These are phyloP conservation scores for Coracopsis vasa DNA, from an alignment of 2,113 vertebrate genomes.

Conservation along the genomic window DNA sequence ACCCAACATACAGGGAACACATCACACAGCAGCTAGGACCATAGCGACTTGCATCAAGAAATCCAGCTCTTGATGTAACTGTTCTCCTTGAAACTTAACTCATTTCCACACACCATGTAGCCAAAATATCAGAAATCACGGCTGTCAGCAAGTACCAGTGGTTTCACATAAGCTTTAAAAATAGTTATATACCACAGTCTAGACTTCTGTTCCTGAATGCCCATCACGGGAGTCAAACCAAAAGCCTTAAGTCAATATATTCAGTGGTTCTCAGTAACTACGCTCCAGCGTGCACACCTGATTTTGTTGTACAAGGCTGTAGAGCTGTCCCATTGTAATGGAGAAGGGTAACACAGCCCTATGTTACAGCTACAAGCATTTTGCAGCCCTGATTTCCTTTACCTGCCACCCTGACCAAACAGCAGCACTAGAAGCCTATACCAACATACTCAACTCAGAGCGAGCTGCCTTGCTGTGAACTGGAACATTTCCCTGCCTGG, in stretches of 20 bases:
- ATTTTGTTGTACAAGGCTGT: not conserved
- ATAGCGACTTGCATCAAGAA: not conserved
- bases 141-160: not conserved
- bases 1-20: not conserved
- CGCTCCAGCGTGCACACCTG: not conserved
- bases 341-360: not conserved
- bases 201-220: not conserved
- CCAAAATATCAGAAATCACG: not conserved
- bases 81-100: not conserved
- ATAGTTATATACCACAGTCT: conserved; percentile 6
- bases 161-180: not conserved
- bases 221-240: not conserved
- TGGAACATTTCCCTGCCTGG: not conserved
- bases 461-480: not conserved
- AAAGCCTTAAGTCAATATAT: not conserved
- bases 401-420: not conserved
- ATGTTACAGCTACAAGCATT: not conserved
- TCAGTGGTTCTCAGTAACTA: conserved; percentile 26
- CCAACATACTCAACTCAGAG: not conserved
- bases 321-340: not conserved
- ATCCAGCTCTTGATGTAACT: not conserved
- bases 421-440: not conserved
- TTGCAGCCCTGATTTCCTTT: not conserved
- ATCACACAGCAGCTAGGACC: not conserved
- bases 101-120: not conserved